Percentiles rank a stretch among this genome's conserved stretches.
These are phyloP conservation scores for Eulemur rubriventer DNA, from an alignment of 2,797 vertebrate genomes.

Conservation along the genomic window DNA sequence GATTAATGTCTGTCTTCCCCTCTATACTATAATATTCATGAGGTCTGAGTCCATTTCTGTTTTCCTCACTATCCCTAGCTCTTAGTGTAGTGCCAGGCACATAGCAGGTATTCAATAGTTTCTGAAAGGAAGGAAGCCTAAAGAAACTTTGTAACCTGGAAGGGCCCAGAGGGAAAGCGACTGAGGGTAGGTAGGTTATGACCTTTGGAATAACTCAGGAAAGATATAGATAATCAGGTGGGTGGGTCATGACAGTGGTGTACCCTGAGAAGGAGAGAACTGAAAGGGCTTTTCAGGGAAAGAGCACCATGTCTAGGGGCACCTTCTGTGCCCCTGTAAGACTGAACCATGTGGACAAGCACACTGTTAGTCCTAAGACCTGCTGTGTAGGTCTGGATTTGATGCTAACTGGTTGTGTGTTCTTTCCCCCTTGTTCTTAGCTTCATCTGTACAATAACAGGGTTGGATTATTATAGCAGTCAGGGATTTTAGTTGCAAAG, in stretches of 20 bases:
- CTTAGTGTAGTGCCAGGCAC: background rate
- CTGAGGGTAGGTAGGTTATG: background rate
- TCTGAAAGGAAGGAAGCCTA: background rate
- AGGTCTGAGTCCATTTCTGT: background rate
- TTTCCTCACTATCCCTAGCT: background rate
- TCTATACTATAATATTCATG: background rate
- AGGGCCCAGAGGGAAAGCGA: background rate
- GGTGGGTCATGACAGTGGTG: background rate
- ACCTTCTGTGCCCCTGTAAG: background rate
- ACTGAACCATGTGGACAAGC: rapidly evolving
- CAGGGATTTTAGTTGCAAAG: background rate
- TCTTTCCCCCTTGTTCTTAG: background rate
- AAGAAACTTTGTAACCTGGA: background rate
- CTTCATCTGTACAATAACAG: background rate
- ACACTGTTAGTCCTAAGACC: background rate
- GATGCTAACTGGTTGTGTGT: background rate
- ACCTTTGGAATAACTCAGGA: background rate
- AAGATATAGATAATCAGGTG: background rate
- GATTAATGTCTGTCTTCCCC: background rate
- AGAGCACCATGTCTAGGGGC: background rate
- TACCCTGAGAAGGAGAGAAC: background rate
- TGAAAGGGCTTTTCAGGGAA: background rate
- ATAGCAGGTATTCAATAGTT: background rate
- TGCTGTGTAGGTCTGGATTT: background rate
- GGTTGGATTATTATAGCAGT: background rate